Evolutionary conservation across 53 echinoderm and acorn worm genomes (phyloP).

Genomic region (Holothuria leucospilota): DNA sequence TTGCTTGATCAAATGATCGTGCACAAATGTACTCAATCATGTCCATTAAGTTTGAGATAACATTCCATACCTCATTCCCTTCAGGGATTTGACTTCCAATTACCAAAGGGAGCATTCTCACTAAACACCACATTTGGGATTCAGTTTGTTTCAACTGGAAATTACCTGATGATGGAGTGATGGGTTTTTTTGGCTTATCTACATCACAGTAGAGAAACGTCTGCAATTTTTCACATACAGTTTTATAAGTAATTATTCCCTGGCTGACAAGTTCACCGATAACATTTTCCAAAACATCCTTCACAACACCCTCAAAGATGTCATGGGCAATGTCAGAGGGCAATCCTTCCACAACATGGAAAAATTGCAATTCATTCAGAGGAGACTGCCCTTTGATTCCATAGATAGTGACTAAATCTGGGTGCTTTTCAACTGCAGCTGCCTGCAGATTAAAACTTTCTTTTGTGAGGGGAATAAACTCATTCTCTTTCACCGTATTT

Average conservation of each 20-base stretch:
- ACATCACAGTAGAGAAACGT: neutral
- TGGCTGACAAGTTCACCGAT: slow-evolving; percentile 29
- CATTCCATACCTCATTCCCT: slow-evolving; percentile 32
- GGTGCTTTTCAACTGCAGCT: neutral
- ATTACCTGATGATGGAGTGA: no score
- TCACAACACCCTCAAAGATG: neutral
- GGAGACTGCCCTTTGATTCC: slow-evolving; percentile 34
- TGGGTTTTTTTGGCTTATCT: neutral
- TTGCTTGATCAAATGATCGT: slow-evolving; percentile 40
- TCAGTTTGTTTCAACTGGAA: slow-evolving; percentile 35
- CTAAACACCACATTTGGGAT: slow-evolving; percentile 53
- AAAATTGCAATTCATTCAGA: slow-evolving; percentile 51
- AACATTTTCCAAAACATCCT: slow-evolving; percentile 11
- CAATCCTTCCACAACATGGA: slow-evolving; percentile 48
- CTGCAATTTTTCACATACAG: neutral
- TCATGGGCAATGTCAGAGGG: slow-evolving; percentile 58
- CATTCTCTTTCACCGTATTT: slow-evolving; percentile 8
- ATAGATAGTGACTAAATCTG: slow-evolving; percentile 2
- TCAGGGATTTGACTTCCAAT: slow-evolving; percentile 17
- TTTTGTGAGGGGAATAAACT: neutral
- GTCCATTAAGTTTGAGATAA: slow-evolving; percentile 25
- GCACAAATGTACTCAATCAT: slow-evolving; percentile 56
- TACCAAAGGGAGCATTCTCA: slow-evolving; percentile 23
- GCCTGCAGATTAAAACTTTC: neutral
- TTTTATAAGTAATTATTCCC: neutral